Conservation (phyloP, 2,113 vertebrate species). For the Rhinolophus ferrumequinum region DNA sequence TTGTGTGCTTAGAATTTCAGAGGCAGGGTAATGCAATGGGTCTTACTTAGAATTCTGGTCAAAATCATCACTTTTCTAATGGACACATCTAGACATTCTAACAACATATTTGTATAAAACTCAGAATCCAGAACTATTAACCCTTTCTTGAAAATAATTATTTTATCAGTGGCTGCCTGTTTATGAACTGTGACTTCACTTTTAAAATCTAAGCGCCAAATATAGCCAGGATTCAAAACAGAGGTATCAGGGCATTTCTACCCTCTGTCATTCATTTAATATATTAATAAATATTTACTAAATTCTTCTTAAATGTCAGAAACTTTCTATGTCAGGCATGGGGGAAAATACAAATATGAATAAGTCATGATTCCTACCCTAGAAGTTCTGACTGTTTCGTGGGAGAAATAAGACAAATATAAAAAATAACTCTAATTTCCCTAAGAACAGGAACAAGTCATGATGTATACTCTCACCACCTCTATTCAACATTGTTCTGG, state of each 20-base stretch:
- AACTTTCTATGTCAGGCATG: background rate
- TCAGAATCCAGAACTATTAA: background rate
- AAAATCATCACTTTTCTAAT: background rate
- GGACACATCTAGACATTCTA: background rate
- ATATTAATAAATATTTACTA: background rate
- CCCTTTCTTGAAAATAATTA: background rate
- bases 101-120: conserved; percentile 9
- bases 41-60: background rate
- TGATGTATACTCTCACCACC: background rate
- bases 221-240: background rate
- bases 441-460: background rate
- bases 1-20: background rate
- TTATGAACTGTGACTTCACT: background rate
- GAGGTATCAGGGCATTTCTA: background rate
- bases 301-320: background rate
- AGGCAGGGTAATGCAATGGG: background rate
- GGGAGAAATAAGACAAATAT: background rate
- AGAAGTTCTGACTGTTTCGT: background rate
- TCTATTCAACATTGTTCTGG: background rate
- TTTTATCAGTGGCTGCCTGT: background rate
- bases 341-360: background rate
- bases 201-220: background rate
- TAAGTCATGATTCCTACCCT: background rate
- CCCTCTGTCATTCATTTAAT: background rate
- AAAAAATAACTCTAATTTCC: background rate